These are phyloP conservation scores for Paralinhomoeus sp. DNA, from an alignment of 2,888 invertebrate genomes.

Conservation along the genomic window DNA sequence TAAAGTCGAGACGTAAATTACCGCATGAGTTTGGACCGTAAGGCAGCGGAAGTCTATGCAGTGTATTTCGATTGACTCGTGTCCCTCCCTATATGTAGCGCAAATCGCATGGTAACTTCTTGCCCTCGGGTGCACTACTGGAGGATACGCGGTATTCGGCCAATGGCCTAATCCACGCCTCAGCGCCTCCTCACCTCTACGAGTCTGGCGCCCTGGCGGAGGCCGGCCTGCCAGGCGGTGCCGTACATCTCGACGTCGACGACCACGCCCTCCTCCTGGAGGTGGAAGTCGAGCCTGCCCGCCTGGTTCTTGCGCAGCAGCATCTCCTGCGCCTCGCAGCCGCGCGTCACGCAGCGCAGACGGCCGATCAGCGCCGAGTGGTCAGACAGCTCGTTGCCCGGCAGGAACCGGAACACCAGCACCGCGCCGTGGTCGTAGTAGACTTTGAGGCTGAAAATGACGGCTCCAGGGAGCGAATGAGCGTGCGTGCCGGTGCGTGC, in stretches of 20 bases:
- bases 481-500: no score
- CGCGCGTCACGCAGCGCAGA: constrained; percentile 49
- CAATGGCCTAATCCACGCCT: background rate
- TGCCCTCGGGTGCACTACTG: no score
- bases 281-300: constrained; percentile 44
- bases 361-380: constrained; percentile 42
- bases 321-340: constrained; percentile 46
- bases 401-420: constrained; percentile 35
- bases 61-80: no score
- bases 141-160: background rate
- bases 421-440: constrained; percentile 87
- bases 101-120: no score
- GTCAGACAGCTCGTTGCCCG: no score
- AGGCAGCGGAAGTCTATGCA: no score
- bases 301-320: constrained; percentile 53
- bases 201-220: constrained; percentile 62
- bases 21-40: no score
- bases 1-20: no score
- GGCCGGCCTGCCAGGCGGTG: constrained; percentile 44
- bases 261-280: constrained; percentile 44
- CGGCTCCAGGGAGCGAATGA: no score
- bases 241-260: constrained; percentile 57
- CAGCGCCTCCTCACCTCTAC: constrained; percentile 39
- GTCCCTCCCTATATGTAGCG: no score
- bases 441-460: constrained; percentile 38